A percentile compares a stretch with the other conserved stretches of the same genome.
Evolutionary conservation across 2,113 vertebrate species (phyloP).

Genomic region (Melanocharis versteri): DNA sequence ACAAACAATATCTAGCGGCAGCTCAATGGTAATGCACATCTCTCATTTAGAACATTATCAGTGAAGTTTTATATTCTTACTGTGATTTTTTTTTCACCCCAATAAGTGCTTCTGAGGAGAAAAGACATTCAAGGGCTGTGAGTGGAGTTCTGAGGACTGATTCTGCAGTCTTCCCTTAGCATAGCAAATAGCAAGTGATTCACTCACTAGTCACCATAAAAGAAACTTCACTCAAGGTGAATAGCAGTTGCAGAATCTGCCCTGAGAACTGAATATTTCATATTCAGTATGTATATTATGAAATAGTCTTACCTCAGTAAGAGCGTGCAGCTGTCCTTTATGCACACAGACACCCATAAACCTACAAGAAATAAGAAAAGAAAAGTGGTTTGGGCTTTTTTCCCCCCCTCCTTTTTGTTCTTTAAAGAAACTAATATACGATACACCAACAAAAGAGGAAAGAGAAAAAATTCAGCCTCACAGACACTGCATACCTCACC

Average conservation of each 20-base stretch:
- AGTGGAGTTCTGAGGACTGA: neutral
- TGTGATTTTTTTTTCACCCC: neutral
- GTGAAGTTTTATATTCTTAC: neutral
- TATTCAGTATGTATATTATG: neutral
- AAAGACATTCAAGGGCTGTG: neutral
- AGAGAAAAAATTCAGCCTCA: neutral
- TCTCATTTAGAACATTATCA: neutral
- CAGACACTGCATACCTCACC: neutral
- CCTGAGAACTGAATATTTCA: neutral
- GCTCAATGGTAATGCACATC: neutral
- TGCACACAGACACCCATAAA: constrained; percentile 98
- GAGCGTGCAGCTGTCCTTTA: constrained; percentile 94
- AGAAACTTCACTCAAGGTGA: neutral
- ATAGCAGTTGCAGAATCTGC: neutral
- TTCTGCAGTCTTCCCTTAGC: neutral
- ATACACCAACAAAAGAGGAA: neutral
- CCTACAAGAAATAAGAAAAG: constrained; percentile 77
- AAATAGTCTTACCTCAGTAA: constrained; percentile 91
- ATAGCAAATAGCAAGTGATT: neutral
- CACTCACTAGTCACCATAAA: neutral
- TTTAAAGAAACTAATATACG: neutral
- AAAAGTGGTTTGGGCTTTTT: constrained; percentile 58
- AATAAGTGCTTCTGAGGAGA: neutral
- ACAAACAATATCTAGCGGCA: neutral
- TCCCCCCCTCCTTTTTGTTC: neutral